Evolutionary conservation across 2,888 invertebrate species (phyloP).

Genomic region (Gerosis bhagava): DNA sequence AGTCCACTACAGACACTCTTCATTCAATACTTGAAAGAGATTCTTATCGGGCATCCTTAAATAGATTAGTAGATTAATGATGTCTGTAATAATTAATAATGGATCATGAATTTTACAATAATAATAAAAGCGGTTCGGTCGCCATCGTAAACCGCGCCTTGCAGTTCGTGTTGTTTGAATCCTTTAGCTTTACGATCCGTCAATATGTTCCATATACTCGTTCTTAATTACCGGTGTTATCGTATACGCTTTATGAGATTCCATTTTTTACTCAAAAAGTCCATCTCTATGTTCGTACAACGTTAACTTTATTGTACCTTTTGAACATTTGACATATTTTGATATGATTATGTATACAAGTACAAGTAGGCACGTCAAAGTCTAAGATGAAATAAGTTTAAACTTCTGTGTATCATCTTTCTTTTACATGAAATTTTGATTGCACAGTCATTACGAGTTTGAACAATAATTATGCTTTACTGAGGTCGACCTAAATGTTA

Average conservation of each 20-base stretch:
- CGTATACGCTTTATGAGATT: slow-evolving; percentile 65
- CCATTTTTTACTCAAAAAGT: slow-evolving; percentile 49
- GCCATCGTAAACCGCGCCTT: slow-evolving; percentile 72
- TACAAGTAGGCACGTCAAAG: too few species aligned
- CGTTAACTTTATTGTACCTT: slow-evolving; percentile 23
- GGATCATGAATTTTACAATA: slow-evolving; percentile 81
- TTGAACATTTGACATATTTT: too few species aligned
- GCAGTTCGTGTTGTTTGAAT: slow-evolving; percentile 75
- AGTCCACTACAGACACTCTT: slow-evolving; percentile 80
- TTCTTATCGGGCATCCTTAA: slow-evolving; percentile 81
- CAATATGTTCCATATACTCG: slow-evolving; percentile 75
- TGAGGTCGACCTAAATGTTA: too few species aligned
- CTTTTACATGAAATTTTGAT: too few species aligned
- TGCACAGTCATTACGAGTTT: too few species aligned
- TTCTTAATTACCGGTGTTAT: slow-evolving; percentile 74
- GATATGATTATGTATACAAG: too few species aligned
- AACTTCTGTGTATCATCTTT: too few species aligned
- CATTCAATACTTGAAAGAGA: slow-evolving; percentile 83
- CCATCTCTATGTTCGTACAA: slow-evolving; percentile 10
- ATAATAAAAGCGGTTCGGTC: slow-evolving; percentile 77
- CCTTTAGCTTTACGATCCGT: slow-evolving; percentile 76
- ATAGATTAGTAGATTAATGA: slow-evolving; percentile 83
- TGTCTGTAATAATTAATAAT: slow-evolving; percentile 82
- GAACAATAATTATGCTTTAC: too few species aligned
- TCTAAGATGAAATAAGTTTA: too few species aligned